phyloP scores from a whole-genome alignment of 2,113 vertebrate species.

The Grus americana region DNA sequence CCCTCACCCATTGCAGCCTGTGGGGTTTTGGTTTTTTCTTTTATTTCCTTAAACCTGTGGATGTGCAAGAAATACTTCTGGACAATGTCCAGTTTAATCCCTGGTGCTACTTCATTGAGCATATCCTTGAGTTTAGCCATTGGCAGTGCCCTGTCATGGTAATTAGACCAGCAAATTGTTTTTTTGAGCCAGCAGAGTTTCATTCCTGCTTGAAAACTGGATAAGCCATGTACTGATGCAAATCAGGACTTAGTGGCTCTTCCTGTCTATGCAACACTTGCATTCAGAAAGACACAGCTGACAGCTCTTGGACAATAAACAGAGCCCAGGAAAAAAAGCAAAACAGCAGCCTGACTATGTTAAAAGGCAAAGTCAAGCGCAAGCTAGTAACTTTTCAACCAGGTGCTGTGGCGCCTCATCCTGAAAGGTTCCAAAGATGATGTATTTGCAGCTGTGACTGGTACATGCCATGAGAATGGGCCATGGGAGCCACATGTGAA shows the following conservation, averaged over 20 bases:
- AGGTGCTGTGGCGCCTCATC: not conserved
- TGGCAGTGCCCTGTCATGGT: not conserved
- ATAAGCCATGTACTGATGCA: constrained; percentile 39
- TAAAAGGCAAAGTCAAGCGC: not conserved
- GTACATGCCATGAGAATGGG: not conserved
- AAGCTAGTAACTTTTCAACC: not conserved
- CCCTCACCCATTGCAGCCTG: not conserved
- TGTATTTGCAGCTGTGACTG: not conserved
- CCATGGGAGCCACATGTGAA: not conserved
- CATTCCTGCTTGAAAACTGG: constrained; percentile 28
- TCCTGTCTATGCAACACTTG: constrained; percentile 16
- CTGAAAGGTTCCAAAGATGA: not conserved
- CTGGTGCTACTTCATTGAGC: not conserved
- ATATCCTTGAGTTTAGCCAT: not conserved
- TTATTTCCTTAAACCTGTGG: not conserved
- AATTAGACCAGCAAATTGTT: constrained; percentile 52
- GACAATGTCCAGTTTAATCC: not conserved
- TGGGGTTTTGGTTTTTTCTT: not conserved
- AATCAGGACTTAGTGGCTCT: constrained; percentile 30
- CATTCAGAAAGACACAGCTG: constrained; percentile 44
- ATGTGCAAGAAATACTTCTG: not conserved
- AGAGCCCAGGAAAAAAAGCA: not conserved
- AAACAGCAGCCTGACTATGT: not conserved
- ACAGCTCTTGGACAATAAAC: constrained; percentile 11
- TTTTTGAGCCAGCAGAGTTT: constrained; percentile 42